phyloP scores from a whole-genome alignment of 2,113 vertebrate species.

The Argyrosomus japonicus region DNA sequence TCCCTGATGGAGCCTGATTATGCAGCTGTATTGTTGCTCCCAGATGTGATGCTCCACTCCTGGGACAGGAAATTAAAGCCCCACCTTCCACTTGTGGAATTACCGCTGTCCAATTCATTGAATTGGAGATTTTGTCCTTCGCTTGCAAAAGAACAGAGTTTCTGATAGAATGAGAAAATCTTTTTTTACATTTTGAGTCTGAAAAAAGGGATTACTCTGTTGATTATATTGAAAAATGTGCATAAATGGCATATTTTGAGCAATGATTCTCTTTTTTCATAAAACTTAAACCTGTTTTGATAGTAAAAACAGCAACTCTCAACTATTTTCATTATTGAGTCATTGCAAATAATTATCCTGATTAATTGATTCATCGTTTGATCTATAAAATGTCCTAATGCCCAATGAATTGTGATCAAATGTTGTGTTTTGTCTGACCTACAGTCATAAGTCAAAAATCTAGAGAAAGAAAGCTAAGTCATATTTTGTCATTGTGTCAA shows the following conservation, averaged over 20 bases:
- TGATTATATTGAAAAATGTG: neutral
- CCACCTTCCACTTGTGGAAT: constrained; percentile 16
- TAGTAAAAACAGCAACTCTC: neutral
- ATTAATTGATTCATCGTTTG: neutral
- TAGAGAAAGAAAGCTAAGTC: too few relatives aligned
- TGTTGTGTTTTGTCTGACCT: neutral
- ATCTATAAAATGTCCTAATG: neutral
- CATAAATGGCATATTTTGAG: neutral
- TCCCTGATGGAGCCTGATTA: constrained; percentile 3
- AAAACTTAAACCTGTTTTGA: neutral
- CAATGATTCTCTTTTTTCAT: neutral
- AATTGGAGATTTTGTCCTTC: constrained; percentile 13
- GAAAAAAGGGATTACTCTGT: neutral
- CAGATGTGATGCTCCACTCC: constrained; percentile 4
- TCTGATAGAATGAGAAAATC: neutral
- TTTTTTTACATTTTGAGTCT: neutral
- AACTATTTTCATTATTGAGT: neutral
- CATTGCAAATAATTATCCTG: neutral
- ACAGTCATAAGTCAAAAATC: neutral
- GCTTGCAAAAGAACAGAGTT: neutral
- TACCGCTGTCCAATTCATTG: neutral
- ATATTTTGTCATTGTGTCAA: too few relatives aligned
- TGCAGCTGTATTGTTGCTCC: constrained; percentile 10
- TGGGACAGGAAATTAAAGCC: constrained; percentile 52
- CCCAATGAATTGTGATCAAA: neutral